phyloP scores from a whole-genome alignment of 2,888 invertebrate species.

The Smittia aterrima region DNA sequence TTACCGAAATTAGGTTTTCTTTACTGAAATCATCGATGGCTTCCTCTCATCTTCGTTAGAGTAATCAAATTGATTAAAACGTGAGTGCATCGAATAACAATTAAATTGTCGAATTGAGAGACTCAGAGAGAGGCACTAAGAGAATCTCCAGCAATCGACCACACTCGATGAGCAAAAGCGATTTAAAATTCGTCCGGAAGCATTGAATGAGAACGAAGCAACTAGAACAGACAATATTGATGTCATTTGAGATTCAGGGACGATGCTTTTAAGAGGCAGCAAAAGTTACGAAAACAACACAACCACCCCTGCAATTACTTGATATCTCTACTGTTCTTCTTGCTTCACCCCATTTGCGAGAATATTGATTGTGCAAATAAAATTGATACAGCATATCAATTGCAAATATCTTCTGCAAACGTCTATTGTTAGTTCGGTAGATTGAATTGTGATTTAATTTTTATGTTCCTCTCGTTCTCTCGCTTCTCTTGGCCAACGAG shows the following conservation, averaged over 20 bases:
- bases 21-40: neutral
- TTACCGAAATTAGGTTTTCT: conserved; percentile 1
- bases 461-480: neutral
- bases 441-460: conserved; percentile 40
- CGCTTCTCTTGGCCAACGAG: neutral
- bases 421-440: conserved; percentile 35
- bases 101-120: neutral
- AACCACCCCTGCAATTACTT: conserved; percentile 34
- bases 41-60: conserved; percentile 5
- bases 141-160: no score
- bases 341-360: neutral
- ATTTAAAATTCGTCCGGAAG: neutral
- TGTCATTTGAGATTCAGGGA: neutral
- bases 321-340: neutral
- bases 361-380: conserved; percentile 41
- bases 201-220: neutral
- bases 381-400: conserved; percentile 41
- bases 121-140: no score
- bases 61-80: conserved; percentile 30
- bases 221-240: neutral
- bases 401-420: conserved; percentile 38
- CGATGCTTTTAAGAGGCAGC: neutral
- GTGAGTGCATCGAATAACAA: conserved; percentile 19
- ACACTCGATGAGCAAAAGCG: no score
- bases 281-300: neutral